Evolutionary conservation across 2,797 vertebrate genomes (phyloP), one percentile per base, ranked within the genome.

Genomic region (Orestias chungarensis): DNA sequence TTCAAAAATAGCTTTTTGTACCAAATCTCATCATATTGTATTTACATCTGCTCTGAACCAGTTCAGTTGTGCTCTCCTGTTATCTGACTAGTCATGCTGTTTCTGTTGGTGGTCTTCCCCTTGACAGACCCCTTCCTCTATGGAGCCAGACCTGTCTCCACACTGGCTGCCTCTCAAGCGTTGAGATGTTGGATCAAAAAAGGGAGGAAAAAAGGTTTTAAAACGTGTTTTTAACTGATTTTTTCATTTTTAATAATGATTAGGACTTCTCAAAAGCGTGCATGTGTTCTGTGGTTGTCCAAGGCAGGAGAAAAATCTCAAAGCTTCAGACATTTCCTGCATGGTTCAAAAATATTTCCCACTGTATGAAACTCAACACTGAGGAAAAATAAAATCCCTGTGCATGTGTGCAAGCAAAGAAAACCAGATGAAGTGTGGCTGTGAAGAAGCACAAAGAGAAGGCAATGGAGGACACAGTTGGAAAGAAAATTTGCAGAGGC

Each of bases 91-190:
- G 82, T 93, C 18, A 82, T 92, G 71, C 87, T 96, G 68, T 95
- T 96, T 81, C 83, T 95, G 49, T 79, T 94, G 66, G 91, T 95
- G 31, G 92, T 96, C 12, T 93, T 93, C 74, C 95, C 94, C 0
- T 87, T 96, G 82, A 96, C 94, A 1, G 95, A 96, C 35, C 92
- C 93, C 43, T 65, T 88, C 54, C 90, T 96, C 76, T 96, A 94
- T 31, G 94, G 94, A 77, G 80, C 86, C 65, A 81, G 91, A 40
- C 93, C 94, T 1, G 57, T 93, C 54, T 95, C 93, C 87, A 88
- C 90, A 75, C 89, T 96, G 90, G 72, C 89, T 74, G 67, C 74
- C 47, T 52, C 80, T 82, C 42, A 80, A 68, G 44, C 66, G 0
- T 79, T 88, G 23, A 66, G 88, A 52, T 95, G 94, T 82, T 86